Evolutionary conservation across 2,113 vertebrate genomes (phyloP).

Genomic region (Anhinga anhinga): DNA sequence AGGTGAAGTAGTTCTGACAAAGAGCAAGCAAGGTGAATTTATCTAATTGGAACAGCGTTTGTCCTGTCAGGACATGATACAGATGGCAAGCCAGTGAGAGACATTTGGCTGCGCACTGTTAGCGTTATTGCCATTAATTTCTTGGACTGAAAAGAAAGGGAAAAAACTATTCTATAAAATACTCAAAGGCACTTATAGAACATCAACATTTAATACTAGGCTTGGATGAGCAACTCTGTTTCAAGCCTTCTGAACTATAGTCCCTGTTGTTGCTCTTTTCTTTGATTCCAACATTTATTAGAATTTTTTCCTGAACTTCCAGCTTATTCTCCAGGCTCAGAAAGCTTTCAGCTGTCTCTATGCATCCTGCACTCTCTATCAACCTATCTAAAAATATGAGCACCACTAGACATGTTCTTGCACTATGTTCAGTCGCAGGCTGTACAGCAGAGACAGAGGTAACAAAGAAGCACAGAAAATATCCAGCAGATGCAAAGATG

Average conservation of each 20-base stretch:
- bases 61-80: slow-evolving; percentile 2
- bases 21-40: slow-evolving; percentile 14
- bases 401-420: background rate
- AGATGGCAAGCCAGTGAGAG: slow-evolving; percentile 57
- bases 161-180: background rate
- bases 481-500: background rate
- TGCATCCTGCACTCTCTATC: background rate
- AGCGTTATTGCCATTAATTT: background rate
- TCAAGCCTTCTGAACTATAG: background rate
- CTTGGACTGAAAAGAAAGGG: background rate
- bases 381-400: background rate
- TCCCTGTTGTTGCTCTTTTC: background rate
- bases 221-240: background rate
- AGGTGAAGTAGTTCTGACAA: background rate
- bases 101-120: slow-evolving; percentile 13
- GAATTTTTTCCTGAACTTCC: background rate
- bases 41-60: background rate
- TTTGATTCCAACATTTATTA: background rate
- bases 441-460: background rate
- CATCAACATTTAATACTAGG: background rate
- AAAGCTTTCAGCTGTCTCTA: background rate
- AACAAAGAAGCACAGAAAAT: background rate
- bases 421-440: fast-evolving
- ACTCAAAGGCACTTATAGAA: background rate
- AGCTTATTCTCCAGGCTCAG: background rate